Evolutionary conservation across 2,888 invertebrate genomes (phyloP), one percentile per base, ranked within the genome.

Genomic region (Cantharis nigra): DNA sequence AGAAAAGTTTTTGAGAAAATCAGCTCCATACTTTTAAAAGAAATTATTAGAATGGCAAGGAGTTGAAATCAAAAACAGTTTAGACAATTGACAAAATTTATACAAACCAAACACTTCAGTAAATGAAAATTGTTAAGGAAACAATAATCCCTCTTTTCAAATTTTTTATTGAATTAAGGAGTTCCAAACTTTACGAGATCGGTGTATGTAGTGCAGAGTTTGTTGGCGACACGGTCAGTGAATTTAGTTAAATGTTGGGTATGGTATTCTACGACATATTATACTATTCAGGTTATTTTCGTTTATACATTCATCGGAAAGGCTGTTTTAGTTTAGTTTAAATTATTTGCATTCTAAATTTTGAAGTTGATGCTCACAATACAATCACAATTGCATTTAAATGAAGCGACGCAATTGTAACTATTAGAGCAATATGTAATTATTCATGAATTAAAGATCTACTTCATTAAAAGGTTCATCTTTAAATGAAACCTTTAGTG

Each of bases 371-470:
- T n/a, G 49, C 7, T 49, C 49, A 49, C 49, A 49, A 49, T 49
- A 49, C 49, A 5, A n/a, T n/a, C n/a, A n/a, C 49, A 49, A 49
- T 49, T 49, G 49, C n/a, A 49, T 49, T 49, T 49, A n/a, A n/a
- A 49, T 49, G n/a, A 49, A n/a, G 49, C 49, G n/a, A 49, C 49
- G 49, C n/a, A 49, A n/a, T 5, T 49, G n/a, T 49, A 49, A 49
- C 49, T 49, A 49, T 49, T 49, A 20, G 33, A 72, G 72, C 72
- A 72, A 72, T 67, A 49, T 49, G 78, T 72, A 78, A 78, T 78
- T 78, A 78, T 78, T 76, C 76, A 72, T 75, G 78, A 78, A 72
- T 78, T 76, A 76, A 78, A 72, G 76, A 76, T 76, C 73, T 75
- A 63, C 78, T 78, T 78, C 76, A 76, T 78, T 78, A 78, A 71